Percentiles rank a stretch among this genome's conserved stretches.
phyloP scores from a whole-genome alignment of 2,113 vertebrate genomes.

The Panthera leo region DNA sequence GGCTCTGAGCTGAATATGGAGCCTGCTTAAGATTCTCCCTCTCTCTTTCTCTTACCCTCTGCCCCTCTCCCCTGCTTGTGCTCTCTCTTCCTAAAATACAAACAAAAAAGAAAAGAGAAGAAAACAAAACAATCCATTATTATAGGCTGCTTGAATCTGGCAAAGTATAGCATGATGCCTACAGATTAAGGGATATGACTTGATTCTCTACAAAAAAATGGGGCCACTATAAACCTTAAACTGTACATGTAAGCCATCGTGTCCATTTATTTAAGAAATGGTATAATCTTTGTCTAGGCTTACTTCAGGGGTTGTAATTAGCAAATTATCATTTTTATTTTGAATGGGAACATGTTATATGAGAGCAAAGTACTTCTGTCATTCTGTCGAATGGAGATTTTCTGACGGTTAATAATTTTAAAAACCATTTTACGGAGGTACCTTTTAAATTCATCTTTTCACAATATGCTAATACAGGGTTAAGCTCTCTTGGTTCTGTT shows the following conservation, averaged over 20 bases:
- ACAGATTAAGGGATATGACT: not conserved
- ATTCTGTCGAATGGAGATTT: not conserved
- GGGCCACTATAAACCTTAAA: not conserved
- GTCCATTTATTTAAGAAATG: not conserved
- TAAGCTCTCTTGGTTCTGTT: not conserved
- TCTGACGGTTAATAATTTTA: not conserved
- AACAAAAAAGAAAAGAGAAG: no score
- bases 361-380: not conserved
- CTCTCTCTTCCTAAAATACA: no score
- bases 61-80: no score
- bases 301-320: not conserved
- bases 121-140: not conserved
- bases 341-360: not conserved
- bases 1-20: no score
- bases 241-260: not conserved
- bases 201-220: not conserved
- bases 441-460: conserved; percentile 38
- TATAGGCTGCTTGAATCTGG: not conserved
- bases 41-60: no score
- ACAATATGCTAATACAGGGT: not conserved
- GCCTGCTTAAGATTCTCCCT: no score
- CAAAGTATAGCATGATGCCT: not conserved
- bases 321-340: not conserved
- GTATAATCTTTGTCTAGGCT: not conserved
- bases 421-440: not conserved